Conservation (phyloP, 2,888 invertebrate genomes). For the Macrosiphum euphorbiae region DNA sequence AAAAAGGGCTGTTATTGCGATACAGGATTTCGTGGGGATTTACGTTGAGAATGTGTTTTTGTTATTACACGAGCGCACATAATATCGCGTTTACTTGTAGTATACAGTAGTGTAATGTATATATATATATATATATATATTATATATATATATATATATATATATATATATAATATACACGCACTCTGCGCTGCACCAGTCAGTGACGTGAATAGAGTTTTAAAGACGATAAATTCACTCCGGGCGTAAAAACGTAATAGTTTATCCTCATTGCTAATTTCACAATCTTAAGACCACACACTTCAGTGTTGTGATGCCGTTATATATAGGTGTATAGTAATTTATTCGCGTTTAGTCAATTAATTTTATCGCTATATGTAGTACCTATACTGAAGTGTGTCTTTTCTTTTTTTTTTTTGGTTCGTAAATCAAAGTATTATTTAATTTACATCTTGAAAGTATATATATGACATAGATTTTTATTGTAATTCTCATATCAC, state of each 20-base stretch:
- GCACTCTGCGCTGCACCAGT: background rate
- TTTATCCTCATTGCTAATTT: slow-evolving; percentile 31
- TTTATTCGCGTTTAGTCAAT: slow-evolving; percentile 54
- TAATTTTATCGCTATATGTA: slow-evolving; percentile 44
- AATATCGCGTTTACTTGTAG: background rate
- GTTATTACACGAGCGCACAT: background rate
- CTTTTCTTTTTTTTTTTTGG: background rate
- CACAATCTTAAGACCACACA: slow-evolving; percentile 32
- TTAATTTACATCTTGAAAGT: slow-evolving; percentile 27
- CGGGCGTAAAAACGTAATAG: slow-evolving; percentile 41
- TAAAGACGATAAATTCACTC: slow-evolving; percentile 35
- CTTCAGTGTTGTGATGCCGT: slow-evolving; percentile 1
- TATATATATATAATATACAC: background rate
- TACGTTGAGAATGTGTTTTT: background rate
- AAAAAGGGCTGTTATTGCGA: slow-evolving; percentile 9
- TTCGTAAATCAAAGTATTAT: slow-evolving; percentile 52
- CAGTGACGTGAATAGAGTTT: slow-evolving; percentile 16
- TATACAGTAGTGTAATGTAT: no score
- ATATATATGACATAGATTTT: slow-evolving; percentile 7
- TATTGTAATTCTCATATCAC: background rate
- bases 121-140: no score
- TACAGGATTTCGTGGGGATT: background rate
- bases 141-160: background rate
- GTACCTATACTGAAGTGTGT: background rate
- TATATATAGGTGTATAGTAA: slow-evolving; percentile 2